These are phyloP conservation scores for Albula goreensis DNA, from an alignment of 2,113 vertebrate genomes.

Conservation along the genomic window DNA sequence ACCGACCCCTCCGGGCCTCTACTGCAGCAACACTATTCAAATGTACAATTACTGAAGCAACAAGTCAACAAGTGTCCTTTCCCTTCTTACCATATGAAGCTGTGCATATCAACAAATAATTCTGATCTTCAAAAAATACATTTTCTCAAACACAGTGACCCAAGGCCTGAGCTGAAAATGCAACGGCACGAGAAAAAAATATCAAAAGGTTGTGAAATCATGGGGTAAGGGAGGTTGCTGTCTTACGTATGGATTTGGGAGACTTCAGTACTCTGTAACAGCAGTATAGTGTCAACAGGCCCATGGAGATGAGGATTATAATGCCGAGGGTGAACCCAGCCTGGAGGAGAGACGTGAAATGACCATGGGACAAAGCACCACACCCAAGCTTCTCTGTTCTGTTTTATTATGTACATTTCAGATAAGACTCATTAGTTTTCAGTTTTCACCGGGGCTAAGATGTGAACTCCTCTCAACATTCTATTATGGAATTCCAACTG, in stretches of 20 bases:
- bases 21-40: neutral
- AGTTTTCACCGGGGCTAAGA: no score
- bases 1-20: no score
- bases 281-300: conserved; percentile 90
- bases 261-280: conserved; percentile 91
- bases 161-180: neutral
- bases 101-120: neutral
- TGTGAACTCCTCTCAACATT: no score
- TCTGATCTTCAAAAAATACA: neutral
- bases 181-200: neutral
- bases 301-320: conserved; percentile 79
- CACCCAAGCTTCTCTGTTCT: neutral
- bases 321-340: conserved; percentile 92
- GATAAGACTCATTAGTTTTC: no score
- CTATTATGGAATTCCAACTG: no score
- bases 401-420: neutral
- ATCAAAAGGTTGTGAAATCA: neutral
- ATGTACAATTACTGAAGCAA: neutral
- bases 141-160: neutral
- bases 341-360: conserved; percentile 60
- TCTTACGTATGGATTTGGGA: conserved; percentile 85
- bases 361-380: neutral
- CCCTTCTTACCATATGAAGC: no score
- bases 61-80: neutral
- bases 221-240: neutral